Evolutionary conservation across 92 coral and sea anemone genomes (phyloP).

Genomic region (Blastomussa wellsi): DNA sequence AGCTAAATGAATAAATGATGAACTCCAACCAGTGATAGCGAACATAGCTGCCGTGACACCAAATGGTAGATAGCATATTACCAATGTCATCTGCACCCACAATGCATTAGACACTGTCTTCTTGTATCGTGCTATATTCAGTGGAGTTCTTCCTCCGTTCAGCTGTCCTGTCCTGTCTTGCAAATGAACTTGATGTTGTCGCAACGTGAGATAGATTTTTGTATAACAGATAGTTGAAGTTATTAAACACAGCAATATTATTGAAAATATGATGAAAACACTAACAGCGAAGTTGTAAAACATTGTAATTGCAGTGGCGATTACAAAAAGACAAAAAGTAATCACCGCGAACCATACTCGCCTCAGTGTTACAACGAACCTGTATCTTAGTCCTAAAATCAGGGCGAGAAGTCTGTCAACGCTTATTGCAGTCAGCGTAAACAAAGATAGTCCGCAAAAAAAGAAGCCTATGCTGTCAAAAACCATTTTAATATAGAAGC

Average conservation of each 20-base stretch:
- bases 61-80: conserved; percentile 4
- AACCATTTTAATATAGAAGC: neutral
- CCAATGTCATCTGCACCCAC: conserved; percentile 21
- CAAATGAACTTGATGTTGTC: neutral
- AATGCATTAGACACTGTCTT: conserved; percentile 19
- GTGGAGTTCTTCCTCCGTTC: neutral
- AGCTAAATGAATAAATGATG: neutral
- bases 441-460: conserved; percentile 3
- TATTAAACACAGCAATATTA: neutral
- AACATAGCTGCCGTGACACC: neutral
- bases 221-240: neutral
- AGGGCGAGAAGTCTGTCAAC: conserved; percentile 23
- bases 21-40: neutral
- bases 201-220: neutral
- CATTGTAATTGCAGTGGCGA: neutral
- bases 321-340: neutral
- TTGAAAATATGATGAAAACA: neutral
- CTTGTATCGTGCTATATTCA: conserved; percentile 18
- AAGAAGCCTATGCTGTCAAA: neutral
- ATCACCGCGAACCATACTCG: neutral
- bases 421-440: conserved; percentile 5
- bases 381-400: neutral
- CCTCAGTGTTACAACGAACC: neutral
- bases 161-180: neutral
- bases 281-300: neutral